Evolutionary conservation across 30 jellyfish, hydroid and myxozoan genomes (phyloP).

Genomic region (Hydractinia symbiolongicarpus): DNA sequence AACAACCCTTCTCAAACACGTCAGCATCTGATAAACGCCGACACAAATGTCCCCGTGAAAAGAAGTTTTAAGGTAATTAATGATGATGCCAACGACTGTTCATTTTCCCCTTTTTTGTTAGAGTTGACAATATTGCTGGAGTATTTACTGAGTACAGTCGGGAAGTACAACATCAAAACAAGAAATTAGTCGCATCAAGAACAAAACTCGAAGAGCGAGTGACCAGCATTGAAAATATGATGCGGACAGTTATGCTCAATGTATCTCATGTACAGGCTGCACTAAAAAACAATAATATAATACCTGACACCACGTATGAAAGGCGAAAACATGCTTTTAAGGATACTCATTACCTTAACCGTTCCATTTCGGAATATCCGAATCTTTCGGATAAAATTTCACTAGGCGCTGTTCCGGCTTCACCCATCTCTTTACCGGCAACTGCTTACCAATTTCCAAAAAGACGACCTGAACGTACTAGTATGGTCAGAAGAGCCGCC

Average conservation of each 20-base stretch:
- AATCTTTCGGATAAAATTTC: background rate
- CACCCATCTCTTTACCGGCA: background rate
- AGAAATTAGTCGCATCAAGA: conserved; percentile 12
- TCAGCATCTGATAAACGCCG: no score
- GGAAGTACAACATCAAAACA: conserved; percentile 30
- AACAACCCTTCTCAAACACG: no score
- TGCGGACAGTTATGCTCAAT: background rate
- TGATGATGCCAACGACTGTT: no score
- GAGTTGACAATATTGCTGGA: conserved; percentile 47
- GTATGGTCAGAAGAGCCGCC: conserved; percentile 45
- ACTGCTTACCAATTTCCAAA: background rate
- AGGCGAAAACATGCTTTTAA: background rate
- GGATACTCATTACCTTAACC: background rate
- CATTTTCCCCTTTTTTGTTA: background rate
- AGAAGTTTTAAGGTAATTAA: no score
- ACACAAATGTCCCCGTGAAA: no score
- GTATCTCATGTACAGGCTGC: conserved; percentile 3
- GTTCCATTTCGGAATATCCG: conserved; percentile 21
- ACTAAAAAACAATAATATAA: background rate
- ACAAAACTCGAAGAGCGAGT: conserved; percentile 15
- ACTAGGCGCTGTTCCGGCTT: background rate
- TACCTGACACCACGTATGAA: background rate
- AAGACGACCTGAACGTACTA: background rate
- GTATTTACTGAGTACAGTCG: conserved; percentile 33
- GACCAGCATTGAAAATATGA: background rate